Conservation (phyloP, 2,888 invertebrate species). For the Lepidochitona cinerea region DNA sequence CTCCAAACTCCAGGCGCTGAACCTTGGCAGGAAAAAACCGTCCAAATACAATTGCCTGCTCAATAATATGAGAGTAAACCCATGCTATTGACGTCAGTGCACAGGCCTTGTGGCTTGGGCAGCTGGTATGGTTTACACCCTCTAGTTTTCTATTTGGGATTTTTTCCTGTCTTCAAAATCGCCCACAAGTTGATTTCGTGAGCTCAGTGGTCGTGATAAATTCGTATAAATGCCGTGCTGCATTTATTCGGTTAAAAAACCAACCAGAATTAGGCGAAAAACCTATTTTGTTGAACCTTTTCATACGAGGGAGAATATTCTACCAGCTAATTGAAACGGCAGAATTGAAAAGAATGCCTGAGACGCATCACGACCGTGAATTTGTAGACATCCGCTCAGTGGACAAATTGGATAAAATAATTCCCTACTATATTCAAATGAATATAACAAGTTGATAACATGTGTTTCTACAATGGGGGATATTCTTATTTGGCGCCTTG, state of each 20-base stretch:
- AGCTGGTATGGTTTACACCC: slow-evolving; percentile 53
- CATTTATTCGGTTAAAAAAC: too few relatives aligned
- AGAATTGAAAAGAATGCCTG: slow-evolving; percentile 66
- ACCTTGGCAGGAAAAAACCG: slow-evolving; percentile 42
- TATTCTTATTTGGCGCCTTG: background rate
- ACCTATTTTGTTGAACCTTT: too few relatives aligned
- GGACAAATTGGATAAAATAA: slow-evolving; percentile 61
- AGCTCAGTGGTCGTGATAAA: background rate
- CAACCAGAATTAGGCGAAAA: too few relatives aligned
- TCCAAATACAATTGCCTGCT: slow-evolving; percentile 60
- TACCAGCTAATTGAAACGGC: slow-evolving; percentile 63
- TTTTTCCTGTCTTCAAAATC: background rate
- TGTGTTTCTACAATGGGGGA: slow-evolving; percentile 27
- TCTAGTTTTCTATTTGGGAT: too few relatives aligned
- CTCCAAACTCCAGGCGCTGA: slow-evolving; percentile 8
- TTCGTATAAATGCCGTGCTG: background rate
- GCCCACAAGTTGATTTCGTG: background rate
- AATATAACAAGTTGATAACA: slow-evolving; percentile 51
- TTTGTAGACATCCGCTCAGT: slow-evolving; percentile 61
- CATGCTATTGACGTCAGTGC: slow-evolving; percentile 63
- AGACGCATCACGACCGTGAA: slow-evolving; percentile 61
- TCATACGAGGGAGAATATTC: slow-evolving; percentile 53
- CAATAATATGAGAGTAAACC: slow-evolving; percentile 64
- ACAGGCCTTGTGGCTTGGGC: slow-evolving; percentile 58
- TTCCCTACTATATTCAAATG: slow-evolving; percentile 55